Percentiles rank a stretch among this genome's conserved stretches.
phyloP scores from a whole-genome alignment of 2,888 invertebrate species.

The Drosophila seclusa region DNA sequence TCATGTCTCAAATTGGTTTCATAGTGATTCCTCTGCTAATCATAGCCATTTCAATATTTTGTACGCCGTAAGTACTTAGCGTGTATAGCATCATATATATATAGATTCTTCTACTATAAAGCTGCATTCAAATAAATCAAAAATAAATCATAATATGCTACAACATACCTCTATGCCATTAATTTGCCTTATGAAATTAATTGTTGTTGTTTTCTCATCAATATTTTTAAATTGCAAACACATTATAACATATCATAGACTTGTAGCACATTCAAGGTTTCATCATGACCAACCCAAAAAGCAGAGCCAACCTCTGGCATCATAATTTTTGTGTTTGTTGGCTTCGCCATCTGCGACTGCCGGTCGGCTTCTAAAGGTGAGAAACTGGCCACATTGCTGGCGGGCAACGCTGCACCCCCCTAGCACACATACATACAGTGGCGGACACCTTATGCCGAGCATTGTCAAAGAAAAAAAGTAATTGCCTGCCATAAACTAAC shows the following conservation, averaged over 20 bases:
- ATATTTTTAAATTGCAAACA: neutral
- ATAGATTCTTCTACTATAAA: neutral
- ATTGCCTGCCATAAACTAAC: too few species aligned
- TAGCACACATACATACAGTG: slow-evolving; percentile 41
- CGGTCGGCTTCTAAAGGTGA: slow-evolving; percentile 78
- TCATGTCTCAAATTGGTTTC: neutral
- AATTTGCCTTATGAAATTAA: neutral
- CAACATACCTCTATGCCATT: neutral
- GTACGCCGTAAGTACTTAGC: neutral
- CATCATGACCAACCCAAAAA: slow-evolving; percentile 26
- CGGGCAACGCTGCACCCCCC: slow-evolving; percentile 70
- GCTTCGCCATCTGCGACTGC: slow-evolving; percentile 59
- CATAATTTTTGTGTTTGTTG: slow-evolving; percentile 32
- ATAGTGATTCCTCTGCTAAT: neutral
- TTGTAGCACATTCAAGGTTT: slow-evolving; percentile 41
- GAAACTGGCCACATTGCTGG: slow-evolving; percentile 77
- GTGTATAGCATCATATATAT: neutral
- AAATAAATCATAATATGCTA: neutral
- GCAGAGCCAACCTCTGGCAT: slow-evolving; percentile 41
- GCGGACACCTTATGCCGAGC: too few species aligned
- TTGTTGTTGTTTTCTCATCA: neutral
- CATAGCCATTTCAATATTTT: neutral
- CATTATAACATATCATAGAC: neutral
- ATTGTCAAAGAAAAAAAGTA: too few species aligned
- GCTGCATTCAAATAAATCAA: neutral